Evolutionary conservation across 2,888 invertebrate species (phyloP), one percentile per base, ranked within the genome.

Genomic region (Thysanoteuthis rhombus): DNA sequence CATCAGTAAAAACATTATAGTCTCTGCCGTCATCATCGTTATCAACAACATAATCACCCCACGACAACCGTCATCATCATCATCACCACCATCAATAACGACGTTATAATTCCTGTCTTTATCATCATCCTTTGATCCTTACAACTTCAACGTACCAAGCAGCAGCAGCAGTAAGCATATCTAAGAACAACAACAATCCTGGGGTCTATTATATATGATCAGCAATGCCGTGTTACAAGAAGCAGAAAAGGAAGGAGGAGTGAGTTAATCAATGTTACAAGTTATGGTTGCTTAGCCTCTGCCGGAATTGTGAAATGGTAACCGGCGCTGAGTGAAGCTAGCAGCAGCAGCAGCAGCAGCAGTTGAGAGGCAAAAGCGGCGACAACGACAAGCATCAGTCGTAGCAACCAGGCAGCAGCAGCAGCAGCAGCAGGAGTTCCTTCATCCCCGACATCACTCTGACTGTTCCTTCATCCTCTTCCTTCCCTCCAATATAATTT

Each of bases 251-350:
- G n/a, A 16, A 75, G n/a, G n/a, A 12, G 75, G 75, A 75, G 75
- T 75, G 36, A 75, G 75, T 75, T 75, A 75, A 58, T 58, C 58
- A 58, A 75, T 75, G 75, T 75, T 75, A n/a, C n/a, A 75, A n/a
- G 75, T 75, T 75, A 75, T 75, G n/a, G 75, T 75, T 75, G 75
- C n/a, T 75, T 75, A n/a, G 75, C 75, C 75, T 75, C 75, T 75
- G 75, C n/a, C 75, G 36, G 75, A 75, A 75, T 75, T 36, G 75
- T 36, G 75, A 75, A 75, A 75, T 75, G 75, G 75, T 75, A 75
- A 75, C 12, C 16, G 36, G 10, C 75, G n/a, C n/a, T 75, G 75
- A 75, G 75, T 36, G n/a, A 36, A 75, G 75, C 16, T 36, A 75
- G 75, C n/a, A 75, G 75, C 19, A 75, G n/a, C 75, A 75, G 75